Evolutionary conservation across 2,888 invertebrate species (phyloP).

Genomic region (Drosophila anomalata): DNA sequence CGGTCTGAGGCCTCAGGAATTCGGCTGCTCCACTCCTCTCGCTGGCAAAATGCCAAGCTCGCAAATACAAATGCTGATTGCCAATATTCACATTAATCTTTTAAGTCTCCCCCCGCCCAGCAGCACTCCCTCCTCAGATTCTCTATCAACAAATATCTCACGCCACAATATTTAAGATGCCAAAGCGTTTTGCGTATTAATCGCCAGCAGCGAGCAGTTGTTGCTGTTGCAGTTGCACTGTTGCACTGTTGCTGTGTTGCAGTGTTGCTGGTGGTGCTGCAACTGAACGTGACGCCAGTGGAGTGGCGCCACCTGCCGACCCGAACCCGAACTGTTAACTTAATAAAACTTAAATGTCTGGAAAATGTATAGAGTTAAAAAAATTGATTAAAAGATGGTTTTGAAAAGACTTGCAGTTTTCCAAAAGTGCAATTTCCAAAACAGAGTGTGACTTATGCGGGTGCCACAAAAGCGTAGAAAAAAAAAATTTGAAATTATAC

Average conservation of each 20-base stretch:
- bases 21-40: slow-evolving; percentile 29
- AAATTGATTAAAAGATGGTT: slow-evolving; percentile 5
- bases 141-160: slow-evolving; percentile 65
- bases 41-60: slow-evolving; percentile 65
- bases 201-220: slow-evolving; percentile 52
- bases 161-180: slow-evolving; percentile 79
- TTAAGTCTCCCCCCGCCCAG: slow-evolving; percentile 1
- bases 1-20: slow-evolving; percentile 12
- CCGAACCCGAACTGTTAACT: slow-evolving; percentile 33
- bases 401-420: background rate
- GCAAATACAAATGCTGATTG: slow-evolving; percentile 73
- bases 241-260: slow-evolving; percentile 1
- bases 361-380: slow-evolving; percentile 19
- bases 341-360: background rate
- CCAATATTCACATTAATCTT: slow-evolving; percentile 74
- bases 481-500: slow-evolving; percentile 50
- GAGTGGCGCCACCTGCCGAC: slow-evolving; percentile 66
- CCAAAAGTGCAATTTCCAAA: slow-evolving; percentile 10
- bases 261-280: slow-evolving; percentile 23
- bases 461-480: slow-evolving; percentile 56
- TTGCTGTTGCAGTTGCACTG: slow-evolving; percentile 11
- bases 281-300: slow-evolving; percentile 67
- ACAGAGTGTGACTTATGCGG: slow-evolving; percentile 74
- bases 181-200: slow-evolving; percentile 80
- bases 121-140: slow-evolving; percentile 8